These are phyloP conservation scores for Colostygia pectinataria DNA, from an alignment of 2,888 invertebrate species.

Conservation along the genomic window DNA sequence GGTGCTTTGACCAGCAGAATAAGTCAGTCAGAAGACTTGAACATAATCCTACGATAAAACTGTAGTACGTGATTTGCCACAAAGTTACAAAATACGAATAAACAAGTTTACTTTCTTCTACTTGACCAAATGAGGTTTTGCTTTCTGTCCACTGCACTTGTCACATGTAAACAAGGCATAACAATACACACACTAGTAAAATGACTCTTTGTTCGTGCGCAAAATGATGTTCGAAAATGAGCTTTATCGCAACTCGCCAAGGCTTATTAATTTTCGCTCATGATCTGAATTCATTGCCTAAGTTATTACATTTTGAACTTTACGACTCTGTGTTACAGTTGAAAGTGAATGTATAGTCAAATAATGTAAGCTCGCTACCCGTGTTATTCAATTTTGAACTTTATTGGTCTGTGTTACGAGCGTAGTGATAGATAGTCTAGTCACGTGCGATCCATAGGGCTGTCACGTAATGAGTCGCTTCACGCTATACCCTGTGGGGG, in stretches of 20 bases:
- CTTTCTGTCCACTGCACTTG: too few relatives aligned
- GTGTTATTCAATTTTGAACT: constrained; percentile 25
- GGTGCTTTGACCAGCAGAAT: too few relatives aligned
- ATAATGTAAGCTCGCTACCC: constrained; percentile 8
- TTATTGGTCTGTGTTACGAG: constrained; percentile 22
- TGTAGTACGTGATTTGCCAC: too few relatives aligned
- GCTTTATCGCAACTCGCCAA: constrained; percentile 16
- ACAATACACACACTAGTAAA: constrained; percentile 3
- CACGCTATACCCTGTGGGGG: constrained; percentile 20
- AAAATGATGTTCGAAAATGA: constrained; percentile 10
- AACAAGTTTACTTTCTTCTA: too few relatives aligned
- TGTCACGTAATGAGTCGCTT: constrained; percentile 35
- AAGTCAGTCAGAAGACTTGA: too few relatives aligned
- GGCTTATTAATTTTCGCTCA: constrained; percentile 20
- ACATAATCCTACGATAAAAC: too few relatives aligned
- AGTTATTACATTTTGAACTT: constrained; percentile 2
- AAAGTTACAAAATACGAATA: too few relatives aligned
- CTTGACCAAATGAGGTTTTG: too few relatives aligned
- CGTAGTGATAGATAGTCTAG: constrained; percentile 16
- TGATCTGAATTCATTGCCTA: neutral
- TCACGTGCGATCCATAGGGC: constrained; percentile 26
- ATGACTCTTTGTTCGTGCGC: constrained; percentile 3
- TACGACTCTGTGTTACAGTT: constrained; percentile 10
- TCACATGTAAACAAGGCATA: too few relatives aligned
- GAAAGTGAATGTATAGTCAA: neutral